Base-by-base conservation (phyloP, 2,797 vertebrate genomes). In the Acanthopagrus latus region DNA sequence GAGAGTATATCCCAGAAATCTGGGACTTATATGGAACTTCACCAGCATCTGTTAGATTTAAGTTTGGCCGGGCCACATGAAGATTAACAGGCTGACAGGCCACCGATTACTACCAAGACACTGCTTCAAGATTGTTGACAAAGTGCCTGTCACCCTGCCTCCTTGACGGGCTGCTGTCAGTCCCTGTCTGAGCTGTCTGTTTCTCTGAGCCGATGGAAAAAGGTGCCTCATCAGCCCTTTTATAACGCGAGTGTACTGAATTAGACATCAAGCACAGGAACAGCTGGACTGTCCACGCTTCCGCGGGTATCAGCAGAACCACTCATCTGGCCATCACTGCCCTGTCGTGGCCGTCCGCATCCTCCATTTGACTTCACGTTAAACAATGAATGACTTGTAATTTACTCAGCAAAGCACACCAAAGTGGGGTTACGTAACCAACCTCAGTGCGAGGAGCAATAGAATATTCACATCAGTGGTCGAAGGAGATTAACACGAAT, bases 191-290 rank as follows among this genome's bases (percentile, higher is more conserved):
- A 84, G 85, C 79, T 74, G 55, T 63, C 79, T 64, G 74, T 91
- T 79, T 91, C 74, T 83, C 63, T 64, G 68, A 86, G 90, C 77
- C 43, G 73, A 75, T 67, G 59, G 21, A 8, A 56, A 71, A 86
- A 90, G 75, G 76, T 78, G 92, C 91, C 54, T 81, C 81, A 86
- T 94, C 92, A 93, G 94, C 91, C 63, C 33, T 86, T 92, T 70
- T 85, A 10, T 58, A 60, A 70, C 70, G 23, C 25, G 64, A 71
- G 44, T 56, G 76, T 72, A 68, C 81, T 64, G 52, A 51, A 60
- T 71, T 68, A 86, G 86, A 80, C 73, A 78, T 88, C 83, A 71
- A 62, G 71, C 76, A 66, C 75, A 80, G 70, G 76, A 91, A 89
- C 88, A 92, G 89, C 91, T 93, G 90, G 89, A 81, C 73, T 27